phyloP scores from a whole-genome alignment of 2,888 invertebrate genomes.

The Eupeodes latifasciatus region DNA sequence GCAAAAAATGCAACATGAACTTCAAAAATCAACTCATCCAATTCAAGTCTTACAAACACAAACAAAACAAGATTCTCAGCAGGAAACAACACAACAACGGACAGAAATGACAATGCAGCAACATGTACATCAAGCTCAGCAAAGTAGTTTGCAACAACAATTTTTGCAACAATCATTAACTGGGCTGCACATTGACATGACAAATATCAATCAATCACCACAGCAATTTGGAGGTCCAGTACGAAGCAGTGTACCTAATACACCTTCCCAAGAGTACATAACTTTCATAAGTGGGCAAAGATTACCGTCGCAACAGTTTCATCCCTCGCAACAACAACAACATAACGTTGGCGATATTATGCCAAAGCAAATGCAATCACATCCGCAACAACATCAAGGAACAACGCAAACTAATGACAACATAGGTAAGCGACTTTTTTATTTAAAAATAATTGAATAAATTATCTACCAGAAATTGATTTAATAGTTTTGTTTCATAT shows the following conservation, averaged over 20 bases:
- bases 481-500: too few relatives aligned
- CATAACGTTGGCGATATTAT: slow-evolving; percentile 12
- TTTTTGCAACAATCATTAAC: slow-evolving; percentile 66
- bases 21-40: slow-evolving; percentile 42
- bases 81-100: slow-evolving; percentile 44
- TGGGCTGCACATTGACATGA: slow-evolving; percentile 74
- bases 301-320: slow-evolving; percentile 74
- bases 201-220: slow-evolving; percentile 49
- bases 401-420: slow-evolving; percentile 67
- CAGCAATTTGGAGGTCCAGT: slow-evolving; percentile 40
- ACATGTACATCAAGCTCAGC: slow-evolving; percentile 36
- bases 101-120: background rate
- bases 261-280: slow-evolving; percentile 77
- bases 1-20: slow-evolving; percentile 48
- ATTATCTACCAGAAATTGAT: too few relatives aligned
- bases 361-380: slow-evolving; percentile 28
- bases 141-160: slow-evolving; percentile 62
- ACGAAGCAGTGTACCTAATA: slow-evolving; percentile 56
- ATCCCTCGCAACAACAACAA: slow-evolving; percentile 73
- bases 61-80: slow-evolving; percentile 12
- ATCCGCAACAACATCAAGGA: slow-evolving; percentile 22
- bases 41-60: slow-evolving; percentile 38
- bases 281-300: slow-evolving; percentile 34
- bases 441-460: background rate
- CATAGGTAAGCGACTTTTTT: slow-evolving; percentile 30